Evolutionary conservation across 2,113 vertebrate genomes (phyloP).

Genomic region (Panthera leo): DNA sequence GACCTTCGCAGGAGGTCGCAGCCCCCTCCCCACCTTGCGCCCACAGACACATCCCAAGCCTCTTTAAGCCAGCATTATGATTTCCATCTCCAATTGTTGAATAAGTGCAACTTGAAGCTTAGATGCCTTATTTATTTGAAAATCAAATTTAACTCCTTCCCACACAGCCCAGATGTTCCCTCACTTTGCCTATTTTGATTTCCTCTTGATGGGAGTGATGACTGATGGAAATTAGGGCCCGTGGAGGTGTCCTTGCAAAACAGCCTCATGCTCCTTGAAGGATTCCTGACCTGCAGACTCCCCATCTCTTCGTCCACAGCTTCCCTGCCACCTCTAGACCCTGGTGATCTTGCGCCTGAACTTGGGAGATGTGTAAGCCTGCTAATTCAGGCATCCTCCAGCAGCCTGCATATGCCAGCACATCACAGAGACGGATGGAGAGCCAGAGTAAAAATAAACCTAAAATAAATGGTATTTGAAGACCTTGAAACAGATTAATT

Average conservation of each 20-base stretch:
- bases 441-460: constrained; percentile 51
- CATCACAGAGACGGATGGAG: not conserved
- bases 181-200: constrained; percentile 8
- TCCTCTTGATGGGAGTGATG: not conserved
- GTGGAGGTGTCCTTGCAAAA: not conserved
- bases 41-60: not conserved
- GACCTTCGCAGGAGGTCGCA: rapidly evolving
- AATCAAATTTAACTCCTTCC: constrained; percentile 71
- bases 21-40: not conserved
- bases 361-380: not conserved
- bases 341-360: not conserved
- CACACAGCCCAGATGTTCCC: constrained; percentile 74
- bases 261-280: not conserved
- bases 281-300: not conserved
- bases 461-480: constrained; percentile 61
- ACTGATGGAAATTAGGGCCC: not conserved
- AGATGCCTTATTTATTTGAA: constrained; percentile 70
- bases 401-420: constrained; percentile 9
- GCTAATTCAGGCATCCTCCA: constrained; percentile 42
- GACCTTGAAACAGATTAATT: constrained; percentile 50
- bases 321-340: not conserved
- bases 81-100: constrained; percentile 32
- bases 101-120: constrained; percentile 45
- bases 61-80: not conserved
- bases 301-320: not conserved